phyloP scores from a whole-genome alignment of 2,888 invertebrate species.

The Pterobdella sp. region DNA sequence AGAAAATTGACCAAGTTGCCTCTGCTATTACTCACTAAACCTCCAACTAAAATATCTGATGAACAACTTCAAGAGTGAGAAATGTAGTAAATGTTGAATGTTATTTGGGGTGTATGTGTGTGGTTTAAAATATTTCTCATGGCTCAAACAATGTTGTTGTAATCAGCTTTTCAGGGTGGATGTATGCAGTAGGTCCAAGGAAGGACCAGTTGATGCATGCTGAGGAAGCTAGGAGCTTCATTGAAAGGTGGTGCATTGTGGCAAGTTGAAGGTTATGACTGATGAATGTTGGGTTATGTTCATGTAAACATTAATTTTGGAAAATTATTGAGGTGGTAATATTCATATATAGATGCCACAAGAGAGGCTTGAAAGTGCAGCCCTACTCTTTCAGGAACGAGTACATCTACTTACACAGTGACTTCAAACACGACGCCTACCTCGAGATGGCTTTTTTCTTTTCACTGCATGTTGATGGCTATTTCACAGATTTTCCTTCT shows the following conservation, averaged over 20 bases:
- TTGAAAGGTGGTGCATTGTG: neutral
- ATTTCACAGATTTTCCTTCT: conserved; percentile 40
- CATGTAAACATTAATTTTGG: no score
- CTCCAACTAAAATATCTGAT: neutral
- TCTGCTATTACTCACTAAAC: conserved; percentile 23
- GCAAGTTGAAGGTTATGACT: no score
- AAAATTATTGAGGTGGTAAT: no score
- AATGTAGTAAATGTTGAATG: neutral
- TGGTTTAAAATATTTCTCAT: no score
- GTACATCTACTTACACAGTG: conserved; percentile 35
- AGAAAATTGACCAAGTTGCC: conserved; percentile 30
- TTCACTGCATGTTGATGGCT: conserved; percentile 37
- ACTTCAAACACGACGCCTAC: conserved; percentile 36
- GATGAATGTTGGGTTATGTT: no score
- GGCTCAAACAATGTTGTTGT: neutral
- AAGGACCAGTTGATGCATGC: neutral
- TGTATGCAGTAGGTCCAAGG: neutral
- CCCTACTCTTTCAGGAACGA: conserved; percentile 37
- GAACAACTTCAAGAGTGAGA: neutral
- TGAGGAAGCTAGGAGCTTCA: neutral
- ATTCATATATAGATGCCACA: conserved; percentile 27
- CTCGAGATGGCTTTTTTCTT: conserved; percentile 34
- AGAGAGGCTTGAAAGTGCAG: conserved; percentile 32
- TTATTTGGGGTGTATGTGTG: no score
- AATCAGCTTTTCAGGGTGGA: neutral